Conservation (phyloP, 2,888 invertebrate species). For the Athrips mouffetella region DNA sequence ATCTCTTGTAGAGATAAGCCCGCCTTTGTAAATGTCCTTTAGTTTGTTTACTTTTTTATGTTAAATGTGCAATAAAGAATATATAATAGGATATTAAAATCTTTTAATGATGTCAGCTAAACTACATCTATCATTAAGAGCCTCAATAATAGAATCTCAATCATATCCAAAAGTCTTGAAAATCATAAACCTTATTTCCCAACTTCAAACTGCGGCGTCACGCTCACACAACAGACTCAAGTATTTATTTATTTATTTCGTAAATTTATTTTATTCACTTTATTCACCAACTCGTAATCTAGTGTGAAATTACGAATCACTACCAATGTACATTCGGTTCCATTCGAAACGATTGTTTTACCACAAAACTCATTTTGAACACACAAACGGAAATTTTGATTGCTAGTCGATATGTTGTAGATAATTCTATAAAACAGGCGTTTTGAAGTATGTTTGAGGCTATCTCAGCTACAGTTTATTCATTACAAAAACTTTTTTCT, state of each 20-base stretch:
- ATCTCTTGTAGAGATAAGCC: too few relatives aligned
- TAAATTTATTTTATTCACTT: slow-evolving; percentile 44
- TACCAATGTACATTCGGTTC: slow-evolving; percentile 16
- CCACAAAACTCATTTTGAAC: slow-evolving; percentile 71
- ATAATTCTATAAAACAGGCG: slow-evolving; percentile 33
- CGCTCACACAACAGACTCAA: slow-evolving; percentile 30
- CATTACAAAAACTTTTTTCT: too few relatives aligned
- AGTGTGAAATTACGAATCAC: slow-evolving; percentile 69
- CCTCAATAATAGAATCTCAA: too few relatives aligned
- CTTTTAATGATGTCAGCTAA: too few relatives aligned
- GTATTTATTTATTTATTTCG: slow-evolving; percentile 28
- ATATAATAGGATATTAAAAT: too few relatives aligned
- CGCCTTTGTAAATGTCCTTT: too few relatives aligned
- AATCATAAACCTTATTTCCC: slow-evolving; percentile 7
- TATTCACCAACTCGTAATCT: slow-evolving; percentile 45
- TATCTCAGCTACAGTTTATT: too few relatives aligned
- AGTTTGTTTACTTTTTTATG: too few relatives aligned
- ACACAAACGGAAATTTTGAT: slow-evolving; percentile 54
- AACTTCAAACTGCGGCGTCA: slow-evolving; percentile 30
- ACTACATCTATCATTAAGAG: too few relatives aligned
- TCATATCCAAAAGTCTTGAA: slow-evolving; percentile 3
- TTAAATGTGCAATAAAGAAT: too few relatives aligned
- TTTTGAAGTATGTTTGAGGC: too few relatives aligned
- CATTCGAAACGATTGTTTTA: slow-evolving; percentile 56
- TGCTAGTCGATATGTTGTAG: slow-evolving; percentile 30